Conservation (phyloP, 2,888 invertebrate genomes). For the Phrixothrix hirtus region DNA sequence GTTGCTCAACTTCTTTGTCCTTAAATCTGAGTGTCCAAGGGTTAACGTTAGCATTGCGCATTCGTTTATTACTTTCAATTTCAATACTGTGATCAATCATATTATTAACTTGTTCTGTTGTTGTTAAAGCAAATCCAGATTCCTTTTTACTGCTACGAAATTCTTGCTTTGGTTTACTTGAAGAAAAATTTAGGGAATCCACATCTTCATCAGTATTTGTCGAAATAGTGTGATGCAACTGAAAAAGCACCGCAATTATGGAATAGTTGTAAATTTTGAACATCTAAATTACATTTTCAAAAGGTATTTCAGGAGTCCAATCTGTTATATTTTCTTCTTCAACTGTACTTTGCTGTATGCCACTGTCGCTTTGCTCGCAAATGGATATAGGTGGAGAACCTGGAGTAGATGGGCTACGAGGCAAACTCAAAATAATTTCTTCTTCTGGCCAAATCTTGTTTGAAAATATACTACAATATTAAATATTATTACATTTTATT, state of each 20-base stretch:
- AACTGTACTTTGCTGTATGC: conserved; percentile 58
- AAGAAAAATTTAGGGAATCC: conserved; percentile 47
- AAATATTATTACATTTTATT: too few species aligned
- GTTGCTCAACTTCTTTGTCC: conserved; percentile 76
- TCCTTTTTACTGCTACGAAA: conserved; percentile 44
- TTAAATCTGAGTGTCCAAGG: conserved; percentile 87
- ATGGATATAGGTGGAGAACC: conserved; percentile 38
- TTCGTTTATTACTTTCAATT: conserved; percentile 86
- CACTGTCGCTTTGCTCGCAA: conserved; percentile 54
- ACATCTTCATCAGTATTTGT: conserved; percentile 51
- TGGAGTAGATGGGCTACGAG: conserved; percentile 54
- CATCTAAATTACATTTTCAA: conserved; percentile 87
- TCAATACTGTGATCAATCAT: conserved; percentile 85
- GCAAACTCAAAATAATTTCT: conserved; percentile 46
- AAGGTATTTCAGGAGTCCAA: conserved; percentile 92
- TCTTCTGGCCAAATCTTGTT: conserved; percentile 54
- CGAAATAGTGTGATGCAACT: conserved; percentile 51
- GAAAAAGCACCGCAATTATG: too few species aligned
- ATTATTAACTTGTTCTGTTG: conserved; percentile 69
- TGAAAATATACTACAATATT: conserved; percentile 53
- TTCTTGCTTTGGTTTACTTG: conserved; percentile 57
- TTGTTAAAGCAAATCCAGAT: conserved; percentile 46
- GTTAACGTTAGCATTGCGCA: conserved; percentile 84
- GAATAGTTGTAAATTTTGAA: too few species aligned
- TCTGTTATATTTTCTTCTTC: conserved; percentile 81